phyloP scores from a whole-genome alignment of 2,797 vertebrate species.

The Schizopygopsis malacanthus region DNA sequence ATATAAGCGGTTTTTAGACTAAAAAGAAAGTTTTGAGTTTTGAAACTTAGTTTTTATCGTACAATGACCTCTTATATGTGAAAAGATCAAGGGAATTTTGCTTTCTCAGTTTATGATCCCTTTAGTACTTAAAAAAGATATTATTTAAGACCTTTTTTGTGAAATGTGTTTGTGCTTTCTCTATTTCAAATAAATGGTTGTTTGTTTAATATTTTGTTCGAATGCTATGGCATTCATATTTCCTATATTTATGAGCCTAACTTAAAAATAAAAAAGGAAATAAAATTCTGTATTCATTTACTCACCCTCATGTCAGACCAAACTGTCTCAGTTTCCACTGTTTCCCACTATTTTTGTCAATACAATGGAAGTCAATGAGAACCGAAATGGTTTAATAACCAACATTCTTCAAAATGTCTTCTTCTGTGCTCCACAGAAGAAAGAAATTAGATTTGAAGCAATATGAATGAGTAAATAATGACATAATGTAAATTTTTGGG shows the following conservation, averaged over 20 bases:
- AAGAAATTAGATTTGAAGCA: background rate
- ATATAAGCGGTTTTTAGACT: no score
- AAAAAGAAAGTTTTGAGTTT: no score
- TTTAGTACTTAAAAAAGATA: no score
- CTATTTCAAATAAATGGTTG: background rate
- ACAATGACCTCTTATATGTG: no score
- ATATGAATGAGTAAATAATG: background rate
- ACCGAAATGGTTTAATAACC: background rate
- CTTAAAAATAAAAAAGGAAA: background rate
- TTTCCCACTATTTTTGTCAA: background rate
- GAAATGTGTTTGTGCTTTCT: background rate
- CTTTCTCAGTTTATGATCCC: no score
- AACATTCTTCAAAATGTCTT: background rate
- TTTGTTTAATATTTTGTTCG: background rate
- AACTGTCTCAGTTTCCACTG: background rate
- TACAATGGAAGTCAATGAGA: background rate
- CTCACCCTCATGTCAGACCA: background rate
- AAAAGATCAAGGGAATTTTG: no score
- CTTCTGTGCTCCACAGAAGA: background rate
- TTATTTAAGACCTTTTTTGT: background rate
- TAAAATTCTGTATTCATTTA: background rate
- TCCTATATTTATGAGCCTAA: background rate
- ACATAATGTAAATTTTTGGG: background rate
- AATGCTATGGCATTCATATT: background rate
- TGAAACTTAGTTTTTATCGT: no score